Percentiles rank a stretch among this genome's conserved stretches.
Evolutionary conservation across 2,797 vertebrate species (phyloP).

Genomic region (Pangasius mekongensis): DNA sequence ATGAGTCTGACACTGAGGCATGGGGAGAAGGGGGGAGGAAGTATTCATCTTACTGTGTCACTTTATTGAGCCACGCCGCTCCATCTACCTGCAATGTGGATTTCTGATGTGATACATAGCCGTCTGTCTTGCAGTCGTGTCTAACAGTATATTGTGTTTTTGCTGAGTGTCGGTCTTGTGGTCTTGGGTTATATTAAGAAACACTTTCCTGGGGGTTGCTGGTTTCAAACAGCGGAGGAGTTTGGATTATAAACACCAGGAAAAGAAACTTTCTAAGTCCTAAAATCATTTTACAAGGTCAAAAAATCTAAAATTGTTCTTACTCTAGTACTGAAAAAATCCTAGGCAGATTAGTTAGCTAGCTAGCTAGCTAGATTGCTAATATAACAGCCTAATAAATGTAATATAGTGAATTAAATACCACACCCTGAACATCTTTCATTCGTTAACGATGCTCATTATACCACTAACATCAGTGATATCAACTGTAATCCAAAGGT

Average conservation of each 20-base stretch:
- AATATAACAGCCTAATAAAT: neutral
- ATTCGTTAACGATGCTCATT: neutral
- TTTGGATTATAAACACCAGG: neutral
- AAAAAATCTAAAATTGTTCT: neutral
- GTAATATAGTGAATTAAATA: neutral
- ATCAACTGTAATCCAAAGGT: neutral
- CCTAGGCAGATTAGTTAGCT: neutral
- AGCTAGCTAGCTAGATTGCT: neutral
- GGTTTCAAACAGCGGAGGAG: neutral
- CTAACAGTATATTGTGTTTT: neutral
- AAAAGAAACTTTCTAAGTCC: neutral
- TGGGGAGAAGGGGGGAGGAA: constrained; percentile 58
- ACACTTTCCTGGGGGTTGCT: neutral
- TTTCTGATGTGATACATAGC: constrained; percentile 11
- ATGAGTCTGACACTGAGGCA: constrained; percentile 69
- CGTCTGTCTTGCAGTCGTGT: neutral
- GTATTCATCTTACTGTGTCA: constrained; percentile 60
- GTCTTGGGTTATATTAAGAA: neutral
- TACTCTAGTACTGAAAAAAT: neutral
- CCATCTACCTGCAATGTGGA: constrained; percentile 29
- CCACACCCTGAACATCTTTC: neutral
- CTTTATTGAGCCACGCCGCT: constrained; percentile 32
- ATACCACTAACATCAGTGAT: neutral
- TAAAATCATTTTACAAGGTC: neutral
- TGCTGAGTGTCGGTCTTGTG: neutral